Evolutionary conservation across 2,888 invertebrate species (phyloP), one percentile per base, ranked within the genome.

Genomic region (Notodonta ziczac): DNA sequence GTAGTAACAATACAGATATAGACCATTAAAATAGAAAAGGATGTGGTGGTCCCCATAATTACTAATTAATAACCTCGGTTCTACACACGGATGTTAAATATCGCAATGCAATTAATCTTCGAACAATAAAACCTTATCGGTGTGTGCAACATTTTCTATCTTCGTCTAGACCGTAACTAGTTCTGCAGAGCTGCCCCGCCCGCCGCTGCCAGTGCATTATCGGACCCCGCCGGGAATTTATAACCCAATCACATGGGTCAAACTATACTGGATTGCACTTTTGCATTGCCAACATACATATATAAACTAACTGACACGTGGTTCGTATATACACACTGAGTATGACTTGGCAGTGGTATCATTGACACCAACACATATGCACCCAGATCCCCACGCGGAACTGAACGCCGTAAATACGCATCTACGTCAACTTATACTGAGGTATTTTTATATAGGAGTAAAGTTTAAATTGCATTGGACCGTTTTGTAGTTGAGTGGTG

Each of bases 331-430:
- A 83, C 65, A 65, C 60, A 70, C 69, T 67, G 62, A 74, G 69
- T 78, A 77, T 72, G 78, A 83, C 83, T 89, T 89, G 89, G 88
- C 88, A 88, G 70, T 81, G 76, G 74, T 77, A 81, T 76, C 78
- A 83, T 78, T 84, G 80, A 83, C 74, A 80, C 74, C 44, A 76
- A 62, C 40, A 74, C 75, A 77, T 69, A 65, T 70, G 63, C 58
- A 65, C 65, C 62, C 52, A 56, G 61, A 56, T 62, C 14, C 40
- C 56, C 57, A 61, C 53, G 51, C 61, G 42, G 62, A 69, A 66
- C 60, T 60, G 64, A 78, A 77, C 69, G 73, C 52, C 69, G 55
- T 62, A 67, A 60, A 54, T 61, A 60, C 63, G 65, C 53, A 53
- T 50, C 16, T 42, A 14, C 48, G 64, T 59, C 65, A 74, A 60